Evolutionary conservation across 2,888 invertebrate species (phyloP), one percentile per base, ranked within the genome.

Genomic region (Candidula unifasciata): DNA sequence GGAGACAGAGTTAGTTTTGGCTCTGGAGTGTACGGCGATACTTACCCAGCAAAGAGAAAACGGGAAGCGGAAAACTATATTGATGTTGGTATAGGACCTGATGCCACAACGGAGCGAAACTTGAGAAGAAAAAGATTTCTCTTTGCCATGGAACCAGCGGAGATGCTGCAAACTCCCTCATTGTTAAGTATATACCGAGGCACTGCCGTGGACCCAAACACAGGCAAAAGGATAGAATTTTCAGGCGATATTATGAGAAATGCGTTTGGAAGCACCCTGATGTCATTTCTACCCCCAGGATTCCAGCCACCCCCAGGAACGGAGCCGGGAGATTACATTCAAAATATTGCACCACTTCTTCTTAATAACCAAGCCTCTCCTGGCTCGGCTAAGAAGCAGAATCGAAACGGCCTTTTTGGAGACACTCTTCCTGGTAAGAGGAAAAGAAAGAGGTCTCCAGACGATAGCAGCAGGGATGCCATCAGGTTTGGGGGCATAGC

Each of bases 161-260:
- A 44, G n/a, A n/a, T 30, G 0, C 52, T 37, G 2, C 33, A 27
- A 8, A 52, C 66, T 37, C 37, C 52, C 3, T 33, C 68, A 10
- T 52, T 83, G 60, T 27, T 78, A 44, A n/a, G 73, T n/a, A 73
- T 80, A 8, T 18, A 80, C 44, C 60, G 57, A 54, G 84, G 84
- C 30, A 84, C 80, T 3, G 84, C 80, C 5, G 2, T 37, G 6
- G 80, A 84, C 24, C 84, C 84, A 8, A 80, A 79, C 74, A 76
- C 77, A 1, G 83, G 83, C 35, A 84, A 84, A 66, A 77, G 52
- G 33, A 21, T 80, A 33, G 80, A 84, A 27, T 80, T 80, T 37
- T 73, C 73, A 18, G 84, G 84, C 6, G 84, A 84, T 66, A 18
- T n/a, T 64, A 84, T 84, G 79, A 84, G 73, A 64, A 73, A 37